phyloP scores from a whole-genome alignment of 2,888 invertebrate genomes.

The Hoplodrina ambigua region DNA sequence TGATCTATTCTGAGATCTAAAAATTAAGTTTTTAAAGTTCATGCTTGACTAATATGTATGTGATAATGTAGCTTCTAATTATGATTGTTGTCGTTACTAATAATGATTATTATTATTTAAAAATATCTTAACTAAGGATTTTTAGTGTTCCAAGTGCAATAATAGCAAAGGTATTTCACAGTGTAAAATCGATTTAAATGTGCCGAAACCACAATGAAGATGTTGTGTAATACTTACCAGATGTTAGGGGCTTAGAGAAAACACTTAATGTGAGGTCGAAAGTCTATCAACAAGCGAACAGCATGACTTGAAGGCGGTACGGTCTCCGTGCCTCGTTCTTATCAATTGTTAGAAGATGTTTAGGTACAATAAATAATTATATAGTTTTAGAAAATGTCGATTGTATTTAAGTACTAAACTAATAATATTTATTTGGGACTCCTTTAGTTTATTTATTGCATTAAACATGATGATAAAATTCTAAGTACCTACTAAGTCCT shows the following conservation, averaged over 20 bases:
- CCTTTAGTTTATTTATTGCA: too few relatives aligned
- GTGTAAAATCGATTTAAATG: conserved; percentile 23
- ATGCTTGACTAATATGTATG: not conserved
- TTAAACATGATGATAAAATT: too few relatives aligned
- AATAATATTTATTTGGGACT: too few relatives aligned
- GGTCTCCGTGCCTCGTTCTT: conserved; percentile 61
- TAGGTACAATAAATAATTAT: not conserved
- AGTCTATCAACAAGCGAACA: conserved; percentile 86
- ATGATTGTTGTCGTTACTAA: not conserved
- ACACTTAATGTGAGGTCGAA: conserved; percentile 84
- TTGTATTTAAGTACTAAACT: not conserved
- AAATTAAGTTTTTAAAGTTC: not conserved
- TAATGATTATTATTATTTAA: not conserved
- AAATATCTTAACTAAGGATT: not conserved
- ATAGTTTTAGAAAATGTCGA: not conserved
- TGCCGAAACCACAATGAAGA: conserved; percentile 39
- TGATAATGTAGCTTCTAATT: not conserved
- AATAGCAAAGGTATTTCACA: not conserved
- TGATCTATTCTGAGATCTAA: conserved; percentile 9
- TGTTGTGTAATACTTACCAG: conserved; percentile 55
- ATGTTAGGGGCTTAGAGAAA: conserved; percentile 74
- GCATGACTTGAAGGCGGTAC: conserved; percentile 78
- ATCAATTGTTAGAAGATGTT: conserved; percentile 7
- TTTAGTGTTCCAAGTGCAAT: not conserved
- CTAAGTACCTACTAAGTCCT: not conserved